Conservation (phyloP, 2,113 vertebrate genomes). For the Notechis scutatus region DNA sequence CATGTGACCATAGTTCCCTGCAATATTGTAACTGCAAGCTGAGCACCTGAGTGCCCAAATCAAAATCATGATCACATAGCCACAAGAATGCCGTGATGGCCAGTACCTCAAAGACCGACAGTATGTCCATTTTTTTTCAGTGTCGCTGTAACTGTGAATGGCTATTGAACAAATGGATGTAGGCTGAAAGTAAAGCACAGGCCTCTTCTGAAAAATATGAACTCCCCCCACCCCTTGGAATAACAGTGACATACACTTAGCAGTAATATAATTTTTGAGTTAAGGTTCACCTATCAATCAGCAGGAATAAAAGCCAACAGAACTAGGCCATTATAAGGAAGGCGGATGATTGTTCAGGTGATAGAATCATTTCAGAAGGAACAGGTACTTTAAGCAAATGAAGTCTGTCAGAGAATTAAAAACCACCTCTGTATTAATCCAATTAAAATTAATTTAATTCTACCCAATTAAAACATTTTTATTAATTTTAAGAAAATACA, state of each 20-base stretch:
- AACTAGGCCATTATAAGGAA: not conserved
- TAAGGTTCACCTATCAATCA: not conserved
- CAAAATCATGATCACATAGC: not conserved
- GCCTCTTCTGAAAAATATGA: not conserved
- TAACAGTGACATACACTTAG: not conserved
- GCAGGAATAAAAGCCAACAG: not conserved
- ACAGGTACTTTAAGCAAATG: not conserved
- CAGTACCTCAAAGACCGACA: not conserved
- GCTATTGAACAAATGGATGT: not conserved
- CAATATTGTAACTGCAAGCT: not conserved
- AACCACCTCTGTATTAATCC: not conserved
- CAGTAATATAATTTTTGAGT: not conserved
- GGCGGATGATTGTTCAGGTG: not conserved
- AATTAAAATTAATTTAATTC: not conserved
- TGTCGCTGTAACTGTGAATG: not conserved
- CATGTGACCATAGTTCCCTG: not conserved
- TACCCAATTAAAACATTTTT: not conserved
- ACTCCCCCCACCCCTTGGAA: not conserved
- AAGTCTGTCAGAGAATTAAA: not conserved
- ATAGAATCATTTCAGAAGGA: not conserved
- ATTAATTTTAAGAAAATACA: not conserved
- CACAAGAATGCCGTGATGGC: not conserved
- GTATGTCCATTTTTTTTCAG: not conserved
- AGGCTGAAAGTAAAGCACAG: not conserved
- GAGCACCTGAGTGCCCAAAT: not conserved